Percentiles rank a stretch among this genome's conserved stretches.
phyloP scores from a whole-genome alignment of 37 sponge, comb jelly and placozoan species.

The Oscarella lobularis region DNA sequence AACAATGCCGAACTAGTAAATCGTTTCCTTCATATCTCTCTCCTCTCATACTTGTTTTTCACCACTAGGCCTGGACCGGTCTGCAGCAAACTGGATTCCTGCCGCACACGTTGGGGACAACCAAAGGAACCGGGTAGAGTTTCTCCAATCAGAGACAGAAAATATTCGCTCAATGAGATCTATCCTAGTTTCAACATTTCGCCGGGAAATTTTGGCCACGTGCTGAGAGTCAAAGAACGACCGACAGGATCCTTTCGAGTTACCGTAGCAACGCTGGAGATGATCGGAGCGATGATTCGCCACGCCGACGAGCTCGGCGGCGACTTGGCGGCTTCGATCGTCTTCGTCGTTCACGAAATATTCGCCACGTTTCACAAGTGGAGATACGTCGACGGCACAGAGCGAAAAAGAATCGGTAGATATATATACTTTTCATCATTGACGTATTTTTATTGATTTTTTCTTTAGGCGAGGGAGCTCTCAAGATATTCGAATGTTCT shows the following conservation, averaged over 20 bases:
- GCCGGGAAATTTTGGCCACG: slow-evolving; percentile 61
- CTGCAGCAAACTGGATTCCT: neutral
- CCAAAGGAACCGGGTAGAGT: too few relatives aligned
- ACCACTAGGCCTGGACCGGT: neutral
- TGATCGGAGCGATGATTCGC: slow-evolving; percentile 16
- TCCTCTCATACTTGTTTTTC: neutral
- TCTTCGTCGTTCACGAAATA: slow-evolving; percentile 43
- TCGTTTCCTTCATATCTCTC: neutral
- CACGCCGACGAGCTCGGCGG: neutral
- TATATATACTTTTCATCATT: too few relatives aligned
- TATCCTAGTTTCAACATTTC: slow-evolving; percentile 30
- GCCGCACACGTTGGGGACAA: neutral
- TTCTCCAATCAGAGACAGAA: too few relatives aligned
- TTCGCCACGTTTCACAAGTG: slow-evolving; percentile 41
- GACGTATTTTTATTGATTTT: too few relatives aligned
- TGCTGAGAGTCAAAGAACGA: slow-evolving; percentile 43
- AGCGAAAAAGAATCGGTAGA: too few relatives aligned
- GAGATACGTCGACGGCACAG: slow-evolving; percentile 17
- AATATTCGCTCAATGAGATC: too few relatives aligned
- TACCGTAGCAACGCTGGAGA: slow-evolving; percentile 60
- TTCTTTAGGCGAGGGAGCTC: too few relatives aligned
- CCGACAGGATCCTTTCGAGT: slow-evolving; percentile 44
- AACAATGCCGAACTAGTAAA: neutral
- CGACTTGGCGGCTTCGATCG: slow-evolving; percentile 37
- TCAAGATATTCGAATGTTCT: too few relatives aligned